These are phyloP conservation scores for Choloepus hoffmanni DNA, from an alignment of 2,113 vertebrate genomes.

Conservation along the genomic window DNA sequence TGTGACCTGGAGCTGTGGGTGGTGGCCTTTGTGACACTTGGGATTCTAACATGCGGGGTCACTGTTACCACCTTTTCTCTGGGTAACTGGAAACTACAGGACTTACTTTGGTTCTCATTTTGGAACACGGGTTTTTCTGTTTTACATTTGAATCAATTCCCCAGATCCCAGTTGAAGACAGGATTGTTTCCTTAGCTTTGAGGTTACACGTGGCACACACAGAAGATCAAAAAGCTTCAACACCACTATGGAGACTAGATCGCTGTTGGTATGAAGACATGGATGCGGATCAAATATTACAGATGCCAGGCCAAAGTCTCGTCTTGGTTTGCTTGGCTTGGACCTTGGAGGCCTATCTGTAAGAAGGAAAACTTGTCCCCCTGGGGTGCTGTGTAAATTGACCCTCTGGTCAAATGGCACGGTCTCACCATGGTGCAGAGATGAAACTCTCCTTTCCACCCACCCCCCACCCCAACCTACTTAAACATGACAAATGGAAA, in stretches of 20 bases:
- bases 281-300: neutral
- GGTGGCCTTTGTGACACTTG: neutral
- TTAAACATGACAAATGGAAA: neutral
- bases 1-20: neutral
- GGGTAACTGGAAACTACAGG: neutral
- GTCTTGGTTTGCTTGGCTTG: slow-evolving; percentile 23
- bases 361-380: neutral
- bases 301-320: neutral
- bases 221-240: slow-evolving; percentile 32
- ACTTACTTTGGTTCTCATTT: neutral
- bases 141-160: neutral
- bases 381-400: neutral
- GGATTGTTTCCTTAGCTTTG: neutral
- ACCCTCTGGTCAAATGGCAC: neutral
- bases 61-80: neutral
- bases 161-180: neutral
- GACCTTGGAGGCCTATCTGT: neutral
- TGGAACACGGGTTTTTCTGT: slow-evolving; percentile 9
- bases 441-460: neutral
- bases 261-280: neutral
- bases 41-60: neutral
- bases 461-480: no score
- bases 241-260: neutral
- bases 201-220: neutral
- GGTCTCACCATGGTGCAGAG: neutral